These are phyloP conservation scores for Trissonchulus latispiculum DNA, from an alignment of 2,888 invertebrate species.

Conservation along the genomic window DNA sequence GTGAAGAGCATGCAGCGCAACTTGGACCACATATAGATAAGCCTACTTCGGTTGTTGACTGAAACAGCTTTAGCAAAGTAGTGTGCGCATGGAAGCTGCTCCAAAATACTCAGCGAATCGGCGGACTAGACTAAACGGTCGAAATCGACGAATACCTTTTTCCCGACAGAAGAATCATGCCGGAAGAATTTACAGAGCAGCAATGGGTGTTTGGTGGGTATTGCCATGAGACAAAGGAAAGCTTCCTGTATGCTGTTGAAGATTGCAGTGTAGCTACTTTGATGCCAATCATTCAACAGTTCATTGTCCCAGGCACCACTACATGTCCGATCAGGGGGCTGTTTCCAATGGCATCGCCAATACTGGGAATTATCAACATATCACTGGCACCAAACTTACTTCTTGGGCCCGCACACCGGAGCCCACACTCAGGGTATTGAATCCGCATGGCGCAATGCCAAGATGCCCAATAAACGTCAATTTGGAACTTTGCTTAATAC, in stretches of 20 bases:
- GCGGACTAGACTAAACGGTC: not conserved
- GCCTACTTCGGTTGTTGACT: too few species aligned
- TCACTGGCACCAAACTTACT: too few species aligned
- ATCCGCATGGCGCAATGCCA: constrained; percentile 4
- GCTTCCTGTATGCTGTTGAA: constrained; percentile 22
- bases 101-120: not conserved
- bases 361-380: too few species aligned
- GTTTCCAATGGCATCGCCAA: constrained; percentile 2
- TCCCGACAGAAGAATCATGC: constrained; percentile 19
- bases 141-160: constrained; percentile 9
- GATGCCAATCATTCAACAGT: constrained; percentile 27
- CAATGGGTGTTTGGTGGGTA: constrained; percentile 26
- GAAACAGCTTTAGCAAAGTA: not conserved
- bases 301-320: constrained; percentile 28
- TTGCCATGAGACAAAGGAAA: too few species aligned
- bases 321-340: constrained; percentile 24
- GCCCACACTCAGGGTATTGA: too few species aligned
- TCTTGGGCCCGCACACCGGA: too few species aligned
- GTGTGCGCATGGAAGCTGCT: constrained; percentile 4
- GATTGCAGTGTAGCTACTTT: constrained; percentile 21
- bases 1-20: too few species aligned
- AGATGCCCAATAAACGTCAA: not conserved
- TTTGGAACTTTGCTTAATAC: constrained; percentile 19
- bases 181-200: constrained; percentile 20
- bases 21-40: too few species aligned